Evolutionary conservation across 2,113 vertebrate genomes (phyloP).

Genomic region (Halcyon malimbica): DNA sequence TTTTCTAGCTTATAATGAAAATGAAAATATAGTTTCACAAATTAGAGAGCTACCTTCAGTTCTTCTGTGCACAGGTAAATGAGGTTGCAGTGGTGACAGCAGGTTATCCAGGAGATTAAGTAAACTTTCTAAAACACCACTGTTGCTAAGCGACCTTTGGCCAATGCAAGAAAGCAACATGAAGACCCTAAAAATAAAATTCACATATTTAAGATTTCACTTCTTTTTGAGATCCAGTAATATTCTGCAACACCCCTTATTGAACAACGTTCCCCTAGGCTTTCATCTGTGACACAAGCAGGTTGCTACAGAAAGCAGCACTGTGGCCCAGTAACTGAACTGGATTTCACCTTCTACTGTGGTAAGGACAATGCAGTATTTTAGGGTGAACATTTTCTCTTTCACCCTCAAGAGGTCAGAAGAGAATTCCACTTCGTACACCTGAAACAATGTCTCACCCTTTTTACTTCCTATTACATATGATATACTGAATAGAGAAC

Average conservation of each 20-base stretch:
- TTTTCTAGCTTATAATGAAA: slow-evolving; percentile 4
- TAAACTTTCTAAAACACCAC: slow-evolving; percentile 94
- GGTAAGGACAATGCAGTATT: background rate
- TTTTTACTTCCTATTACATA: background rate
- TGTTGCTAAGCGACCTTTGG: slow-evolving; percentile 97
- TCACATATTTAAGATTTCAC: slow-evolving; percentile 1
- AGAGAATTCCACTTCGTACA: background rate
- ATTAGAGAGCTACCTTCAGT: slow-evolving; percentile 84
- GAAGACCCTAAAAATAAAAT: slow-evolving; percentile 87
- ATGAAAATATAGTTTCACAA: background rate
- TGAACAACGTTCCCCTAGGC: background rate
- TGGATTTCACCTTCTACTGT: background rate
- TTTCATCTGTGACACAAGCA: background rate
- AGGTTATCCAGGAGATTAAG: slow-evolving; percentile 95
- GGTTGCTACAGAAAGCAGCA: background rate
- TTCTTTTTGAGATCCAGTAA: background rate
- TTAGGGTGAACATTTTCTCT: background rate
- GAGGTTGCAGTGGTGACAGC: slow-evolving; percentile 92
- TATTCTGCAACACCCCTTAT: background rate
- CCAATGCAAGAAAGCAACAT: slow-evolving; percentile 99
- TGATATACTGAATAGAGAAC: background rate
- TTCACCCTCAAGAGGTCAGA: slow-evolving; percentile 28
- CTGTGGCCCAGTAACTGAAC: background rate
- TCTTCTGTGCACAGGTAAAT: slow-evolving; percentile 81
- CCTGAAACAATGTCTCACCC: background rate